A percentile compares a stretch with the other conserved stretches of the same genome.
These are phyloP conservation scores for Ophion slaviceki DNA, from an alignment of 2,888 invertebrate species.

Conservation along the genomic window DNA sequence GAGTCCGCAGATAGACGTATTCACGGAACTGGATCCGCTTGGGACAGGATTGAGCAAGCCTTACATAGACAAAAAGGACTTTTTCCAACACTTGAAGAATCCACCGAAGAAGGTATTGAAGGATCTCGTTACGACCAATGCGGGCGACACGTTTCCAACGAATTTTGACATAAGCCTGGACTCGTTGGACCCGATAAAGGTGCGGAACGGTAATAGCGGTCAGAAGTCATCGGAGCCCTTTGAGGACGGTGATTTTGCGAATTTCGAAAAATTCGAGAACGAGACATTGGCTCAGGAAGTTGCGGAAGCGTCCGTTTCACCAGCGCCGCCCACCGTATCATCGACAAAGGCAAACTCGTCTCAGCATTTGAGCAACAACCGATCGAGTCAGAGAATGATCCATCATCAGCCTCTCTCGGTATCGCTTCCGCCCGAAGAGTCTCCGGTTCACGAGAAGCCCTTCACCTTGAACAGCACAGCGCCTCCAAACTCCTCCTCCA, in stretches of 20 bases:
- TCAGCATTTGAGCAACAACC: slow-evolving; percentile 68
- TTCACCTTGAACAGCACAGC: slow-evolving; percentile 73
- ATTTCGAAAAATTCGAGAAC: slow-evolving; percentile 77
- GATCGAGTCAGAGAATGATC: slow-evolving; percentile 77
- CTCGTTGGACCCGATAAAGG: slow-evolving; percentile 72
- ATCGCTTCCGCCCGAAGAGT: slow-evolving; percentile 87
- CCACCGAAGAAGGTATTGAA: slow-evolving; percentile 96
- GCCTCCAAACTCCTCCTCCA: slow-evolving; percentile 76
- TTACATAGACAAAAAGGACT: slow-evolving; percentile 97
- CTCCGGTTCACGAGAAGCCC: slow-evolving; percentile 81
- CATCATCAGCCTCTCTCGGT: slow-evolving; percentile 88
- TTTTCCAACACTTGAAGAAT: slow-evolving; percentile 97
- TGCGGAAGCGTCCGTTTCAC: slow-evolving; percentile 19
- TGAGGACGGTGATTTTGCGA: slow-evolving; percentile 84
- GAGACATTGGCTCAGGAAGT: slow-evolving; percentile 41
- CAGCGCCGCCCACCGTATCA: slow-evolving; percentile 12
- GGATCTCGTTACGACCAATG: slow-evolving; percentile 87
- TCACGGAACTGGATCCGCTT: slow-evolving; percentile 96
- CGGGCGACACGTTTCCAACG: slow-evolving; percentile 79
- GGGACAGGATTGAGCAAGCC: slow-evolving; percentile 96
- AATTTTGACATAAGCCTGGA: slow-evolving; percentile 77
- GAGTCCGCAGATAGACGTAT: slow-evolving; percentile 88
- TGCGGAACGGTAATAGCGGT: slow-evolving; percentile 61
- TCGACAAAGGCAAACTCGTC: slow-evolving; percentile 67
- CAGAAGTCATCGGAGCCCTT: slow-evolving; percentile 88